Evolutionary conservation across 2,113 vertebrate species (phyloP).

Genomic region (Hippoglossus stenolepis): DNA sequence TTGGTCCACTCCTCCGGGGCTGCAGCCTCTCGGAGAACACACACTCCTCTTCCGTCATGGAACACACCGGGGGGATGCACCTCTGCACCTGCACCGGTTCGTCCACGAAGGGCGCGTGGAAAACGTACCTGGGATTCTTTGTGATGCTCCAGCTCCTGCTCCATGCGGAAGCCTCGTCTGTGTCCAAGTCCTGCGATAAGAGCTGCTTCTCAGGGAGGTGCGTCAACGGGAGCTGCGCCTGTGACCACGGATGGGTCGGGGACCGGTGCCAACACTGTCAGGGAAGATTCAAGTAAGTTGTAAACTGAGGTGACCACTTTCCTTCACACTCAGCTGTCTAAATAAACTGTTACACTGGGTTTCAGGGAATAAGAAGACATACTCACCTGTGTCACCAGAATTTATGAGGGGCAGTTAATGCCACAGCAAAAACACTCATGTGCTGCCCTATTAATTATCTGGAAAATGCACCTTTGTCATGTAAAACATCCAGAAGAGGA

Average conservation of each 20-base stretch:
- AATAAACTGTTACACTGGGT: no score
- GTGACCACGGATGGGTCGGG: slow-evolving; percentile 96
- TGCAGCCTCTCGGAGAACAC: not conserved
- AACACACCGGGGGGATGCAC: not conserved
- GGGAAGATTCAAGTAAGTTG: slow-evolving; percentile 96
- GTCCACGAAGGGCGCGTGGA: not conserved
- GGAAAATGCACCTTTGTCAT: no score
- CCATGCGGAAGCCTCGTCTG: slow-evolving; percentile 28
- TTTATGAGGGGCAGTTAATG: no score
- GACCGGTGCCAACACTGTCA: slow-evolving; percentile 97
- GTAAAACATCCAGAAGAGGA: no score
- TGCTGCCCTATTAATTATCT: no score
- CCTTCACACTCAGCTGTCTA: no score
- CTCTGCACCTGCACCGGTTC: slow-evolving; percentile 21
- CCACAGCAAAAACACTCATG: no score
- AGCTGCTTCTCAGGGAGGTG: slow-evolving; percentile 85
- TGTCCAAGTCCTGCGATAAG: slow-evolving; percentile 51
- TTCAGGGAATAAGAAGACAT: no score
- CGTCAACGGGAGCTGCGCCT: slow-evolving; percentile 91
- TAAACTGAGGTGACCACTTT: not conserved
- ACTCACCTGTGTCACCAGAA: no score
- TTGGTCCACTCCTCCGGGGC: not conserved
- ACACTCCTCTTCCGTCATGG: slow-evolving; percentile 40
- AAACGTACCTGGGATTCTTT: slow-evolving; percentile 45
- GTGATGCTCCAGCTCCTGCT: slow-evolving; percentile 49